Evolutionary conservation across 2,797 vertebrate species (phyloP), one percentile per base, ranked within the genome.

Genomic region (Psittacula derbiana): DNA sequence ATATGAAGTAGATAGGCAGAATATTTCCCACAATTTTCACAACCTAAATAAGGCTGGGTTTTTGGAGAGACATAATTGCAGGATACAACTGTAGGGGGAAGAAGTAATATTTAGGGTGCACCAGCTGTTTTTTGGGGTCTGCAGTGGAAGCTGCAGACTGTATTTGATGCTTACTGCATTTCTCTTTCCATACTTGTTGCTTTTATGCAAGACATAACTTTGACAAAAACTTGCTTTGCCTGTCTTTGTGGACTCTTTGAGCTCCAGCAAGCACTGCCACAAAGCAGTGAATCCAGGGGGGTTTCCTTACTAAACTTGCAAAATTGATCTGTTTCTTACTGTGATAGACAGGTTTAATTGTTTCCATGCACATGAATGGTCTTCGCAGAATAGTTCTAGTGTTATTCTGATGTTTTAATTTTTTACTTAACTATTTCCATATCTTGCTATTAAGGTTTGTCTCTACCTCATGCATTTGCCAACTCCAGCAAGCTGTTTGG

Each of bases 111-210:
- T 50, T 3, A 19, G 41, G 10, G 3, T 16, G 16, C 7, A 10
- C 12, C 19, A 58, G 31, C 16, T 33, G 11, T 17, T 57, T 14
- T 28, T 20, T 1, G 25, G 6, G 16, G 36, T 46, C 33, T 28
- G 36, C 46, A n/a, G 30, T 38, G 24, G 47, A 43, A 90, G 38
- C 43, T 72, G 64, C 21, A 28, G 36, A 12, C 25, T 44, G 12
- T 43, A 16, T 6, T 65, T 0, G 2, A 14, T 7, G 1, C 18
- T 74, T 18, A 4, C 11, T 47, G 47, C 6, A 5, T 46, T 72
- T 36, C n/a, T 36, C 33, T 36, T 36, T 36, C 67, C 6, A 0
- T 40, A 8, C 1, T 19, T 7, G 4, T 53, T 69, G 44, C 19
- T 6, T 31, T n/a, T 55, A 16, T n/a, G 27, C 49, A 72, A 81